Evolutionary conservation across 2,113 vertebrate species (phyloP), one percentile per base, ranked within the genome.

Genomic region (Rhagologus leucostigma): DNA sequence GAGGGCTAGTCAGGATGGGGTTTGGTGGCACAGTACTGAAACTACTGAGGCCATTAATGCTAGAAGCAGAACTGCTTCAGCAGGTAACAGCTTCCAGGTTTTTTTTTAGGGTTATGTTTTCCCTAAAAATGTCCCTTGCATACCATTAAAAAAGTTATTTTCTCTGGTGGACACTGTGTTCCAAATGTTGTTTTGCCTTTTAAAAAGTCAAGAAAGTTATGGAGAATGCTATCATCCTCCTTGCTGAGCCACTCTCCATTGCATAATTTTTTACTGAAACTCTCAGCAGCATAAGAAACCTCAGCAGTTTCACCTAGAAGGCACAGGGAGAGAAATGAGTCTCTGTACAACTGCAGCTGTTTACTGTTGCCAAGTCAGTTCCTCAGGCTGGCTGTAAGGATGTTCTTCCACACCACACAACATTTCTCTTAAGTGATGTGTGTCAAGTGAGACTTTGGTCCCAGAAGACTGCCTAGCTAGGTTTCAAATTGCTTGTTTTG

Each of bases 351-450:
- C 93, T 95, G 92, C 88, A 94, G 79, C 67, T 96, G 96, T 95
- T 95, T 89, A 96, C 65, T 96, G 95, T 78, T 95, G 95, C 90
- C 94, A 90, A 91, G 91, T 83, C 62, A 88, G 85, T 13, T 95
- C 95, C 92, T 95, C 76, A 67, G 93, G 95, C 93, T 93, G 95
- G 71, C 93, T 95, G 77, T 93, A 76, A 91, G 93, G 90, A 94
- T 87, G 93, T 93, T 96, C 84, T 96, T 91, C 91, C 77, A 91
- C 62, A 80, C 70, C 46, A 90, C 87, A 90, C 79, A 95, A 84
- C 89, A 92, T 93, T 93, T 96, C 95, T 95, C 94, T 88, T 89
- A 90, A 92, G 85, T 87, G 93, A 94, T 93, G 94, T 64, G 79
- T 12, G 65, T 94, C 90, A 81, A 94, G 92, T 63, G 92, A 92